Base-by-base conservation (phyloP, 92 coral and sea anemone species). In the Micromussa lordhowensis region DNA sequence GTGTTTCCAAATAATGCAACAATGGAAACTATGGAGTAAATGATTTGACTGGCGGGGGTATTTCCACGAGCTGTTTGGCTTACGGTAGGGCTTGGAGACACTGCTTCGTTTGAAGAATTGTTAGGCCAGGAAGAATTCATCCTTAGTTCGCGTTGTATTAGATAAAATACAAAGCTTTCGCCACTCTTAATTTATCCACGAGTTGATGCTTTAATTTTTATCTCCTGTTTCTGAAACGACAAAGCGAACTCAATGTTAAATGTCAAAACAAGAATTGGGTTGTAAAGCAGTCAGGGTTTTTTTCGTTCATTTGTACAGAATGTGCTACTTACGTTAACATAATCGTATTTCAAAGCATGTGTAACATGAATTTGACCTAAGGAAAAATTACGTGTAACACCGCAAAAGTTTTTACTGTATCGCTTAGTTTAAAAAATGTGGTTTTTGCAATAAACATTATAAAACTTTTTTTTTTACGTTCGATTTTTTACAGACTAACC, bases 1-100 rank as follows among this genome's bases (percentile, higher is more conserved):
- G 83, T n/a, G 69, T 92, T 90, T 59, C 89, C 85, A 21, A 91
- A 51, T 36, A 90, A 86, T 36, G 90, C 77, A 15, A 87, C 11
- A 16, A 70, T 59, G 17, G 81, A 79, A 21, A 90, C 31, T 13
- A 87, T n/a, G 10, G 55, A 61, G 48, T 59, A 22, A 38, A 17
- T 26, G 24, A 53, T 26, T 61, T 35, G 59, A 12, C 55, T 31
- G 8, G 15, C 5, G 76, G 86, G n/a, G 2, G 57, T 24, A 24
- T n/a, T 82, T 3, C 36, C n/a, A 18, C 3, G 4, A n/a, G 22
- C 77, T 15, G 59, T 4, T 22, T 58, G 30, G 68, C 36, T 78
- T 13, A 51, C 9, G 11, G 17, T 17, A 34, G 83, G n/a, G 34
- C 31, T 51, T n/a, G 58, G 59, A 51, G 81, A 77, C 58, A 18